These are phyloP conservation scores for Poeciliopsis gracilis DNA, from an alignment of 2,797 vertebrate species.

Conservation along the genomic window DNA sequence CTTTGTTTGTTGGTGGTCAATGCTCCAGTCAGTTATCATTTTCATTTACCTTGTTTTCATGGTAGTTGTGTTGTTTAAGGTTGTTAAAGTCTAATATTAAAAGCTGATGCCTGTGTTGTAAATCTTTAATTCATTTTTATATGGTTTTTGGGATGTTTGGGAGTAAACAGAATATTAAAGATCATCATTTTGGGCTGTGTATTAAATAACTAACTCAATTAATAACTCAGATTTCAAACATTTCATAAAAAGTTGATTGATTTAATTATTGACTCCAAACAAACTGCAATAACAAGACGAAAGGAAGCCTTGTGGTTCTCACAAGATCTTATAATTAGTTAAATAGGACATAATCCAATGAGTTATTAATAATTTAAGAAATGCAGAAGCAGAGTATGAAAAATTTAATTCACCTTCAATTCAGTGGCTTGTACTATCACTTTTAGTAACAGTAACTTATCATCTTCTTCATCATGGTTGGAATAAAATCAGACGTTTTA, in stretches of 20 bases:
- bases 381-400: constrained; percentile 3
- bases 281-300: background rate
- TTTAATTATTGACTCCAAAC: background rate
- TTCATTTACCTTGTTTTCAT: background rate
- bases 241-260: background rate
- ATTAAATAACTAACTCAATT: background rate
- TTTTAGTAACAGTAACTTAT: background rate
- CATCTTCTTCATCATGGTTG: background rate
- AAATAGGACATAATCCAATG: constrained; percentile 10
- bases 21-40: background rate
- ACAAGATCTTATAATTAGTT: constrained; percentile 1
- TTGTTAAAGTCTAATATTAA: background rate
- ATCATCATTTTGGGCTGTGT: background rate
- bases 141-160: background rate
- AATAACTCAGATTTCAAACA: background rate
- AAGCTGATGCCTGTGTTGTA: background rate
- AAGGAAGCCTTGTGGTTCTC: background rate
- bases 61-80: background rate
- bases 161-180: background rate
- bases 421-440: constrained; percentile 1
- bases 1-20: background rate
- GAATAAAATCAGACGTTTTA: background rate
- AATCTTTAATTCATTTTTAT: background rate
- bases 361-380: constrained; percentile 1
- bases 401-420: background rate